phyloP scores from a whole-genome alignment of 2,797 vertebrate genomes.

The Nothura maculosa region DNA sequence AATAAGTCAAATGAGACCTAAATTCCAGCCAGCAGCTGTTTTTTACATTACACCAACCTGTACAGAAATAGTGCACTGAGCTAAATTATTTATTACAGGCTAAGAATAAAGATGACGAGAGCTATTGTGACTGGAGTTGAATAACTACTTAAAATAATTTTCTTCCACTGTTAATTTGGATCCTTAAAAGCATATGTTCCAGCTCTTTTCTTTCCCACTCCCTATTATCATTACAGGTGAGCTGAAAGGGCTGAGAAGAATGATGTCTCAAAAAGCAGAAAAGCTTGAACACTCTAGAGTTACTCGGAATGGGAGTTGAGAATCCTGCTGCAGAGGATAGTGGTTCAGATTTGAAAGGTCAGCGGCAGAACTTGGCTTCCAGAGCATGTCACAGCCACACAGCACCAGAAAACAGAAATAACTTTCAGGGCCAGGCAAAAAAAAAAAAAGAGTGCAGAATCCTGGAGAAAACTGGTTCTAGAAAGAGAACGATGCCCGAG shows the following conservation, averaged over 20 bases:
- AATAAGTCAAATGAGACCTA: conserved; percentile 20
- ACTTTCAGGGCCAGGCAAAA: not conserved
- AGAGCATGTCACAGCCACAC: conserved; percentile 12
- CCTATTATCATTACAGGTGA: not conserved
- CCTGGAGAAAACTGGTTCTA: not conserved
- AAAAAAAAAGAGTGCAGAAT: not conserved
- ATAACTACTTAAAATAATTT: not conserved
- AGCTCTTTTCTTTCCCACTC: not conserved
- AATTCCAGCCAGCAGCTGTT: conserved; percentile 14
- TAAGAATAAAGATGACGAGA: conserved; percentile 21
- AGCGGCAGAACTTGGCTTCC: conserved; percentile 50
- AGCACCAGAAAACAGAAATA: conserved; percentile 17
- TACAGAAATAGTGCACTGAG: not conserved
- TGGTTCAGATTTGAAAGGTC: conserved; percentile 48
- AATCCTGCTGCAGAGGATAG: conserved; percentile 15
- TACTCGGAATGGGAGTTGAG: not conserved
- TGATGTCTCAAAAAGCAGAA: conserved; percentile 3
- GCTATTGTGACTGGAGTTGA: not conserved
- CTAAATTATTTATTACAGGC: conserved; percentile 41
- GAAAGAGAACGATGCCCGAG: not conserved
- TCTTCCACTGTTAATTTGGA: not conserved
- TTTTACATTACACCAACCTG: not conserved
- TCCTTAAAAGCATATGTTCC: not conserved
- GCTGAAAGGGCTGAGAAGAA: not conserved
- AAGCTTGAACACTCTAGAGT: conserved; percentile 6